Percentiles rank a stretch among this genome's conserved stretches.
These are phyloP conservation scores for Tragopan temminckii DNA, from an alignment of 2,797 vertebrate genomes.

Conservation along the genomic window DNA sequence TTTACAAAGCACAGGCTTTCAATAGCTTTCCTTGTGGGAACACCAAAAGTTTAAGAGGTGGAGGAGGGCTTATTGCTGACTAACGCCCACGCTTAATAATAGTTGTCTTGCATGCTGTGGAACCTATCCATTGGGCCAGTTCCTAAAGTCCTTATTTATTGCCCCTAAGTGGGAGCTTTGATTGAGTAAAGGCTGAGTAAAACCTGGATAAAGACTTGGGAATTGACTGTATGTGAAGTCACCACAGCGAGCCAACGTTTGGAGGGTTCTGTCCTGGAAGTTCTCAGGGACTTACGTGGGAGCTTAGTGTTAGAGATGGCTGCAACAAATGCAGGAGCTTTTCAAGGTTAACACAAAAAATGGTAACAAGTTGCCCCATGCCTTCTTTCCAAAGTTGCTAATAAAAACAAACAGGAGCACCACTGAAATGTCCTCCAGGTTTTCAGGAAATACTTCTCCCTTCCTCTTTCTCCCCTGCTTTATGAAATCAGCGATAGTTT, in stretches of 20 bases:
- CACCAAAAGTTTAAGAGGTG: conserved; percentile 74
- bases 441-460: background rate
- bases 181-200: conserved; percentile 59
- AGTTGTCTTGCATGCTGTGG: conserved; percentile 51
- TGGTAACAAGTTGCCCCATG: rapidly evolving
- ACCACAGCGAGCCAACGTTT: background rate
- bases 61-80: conserved; percentile 70
- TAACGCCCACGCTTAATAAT: conserved; percentile 61
- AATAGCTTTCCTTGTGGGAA: conserved; percentile 79
- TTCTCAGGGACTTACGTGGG: background rate
- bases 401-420: background rate
- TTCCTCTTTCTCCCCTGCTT: background rate
- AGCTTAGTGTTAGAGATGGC: background rate
- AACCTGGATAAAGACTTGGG: conserved; percentile 40
- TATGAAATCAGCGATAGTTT: background rate
- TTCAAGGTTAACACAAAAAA: background rate
- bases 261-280: background rate
- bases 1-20: conserved; percentile 75
- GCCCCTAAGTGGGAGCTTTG: conserved; percentile 33
- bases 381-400: background rate
- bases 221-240: background rate
- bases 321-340: conserved; percentile 12
- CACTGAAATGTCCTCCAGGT: background rate
- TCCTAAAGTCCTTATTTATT: conserved; percentile 66
- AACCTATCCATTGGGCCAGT: conserved; percentile 45